phyloP scores from a whole-genome alignment of 2,888 invertebrate genomes.

The Stramonita haemastoma region DNA sequence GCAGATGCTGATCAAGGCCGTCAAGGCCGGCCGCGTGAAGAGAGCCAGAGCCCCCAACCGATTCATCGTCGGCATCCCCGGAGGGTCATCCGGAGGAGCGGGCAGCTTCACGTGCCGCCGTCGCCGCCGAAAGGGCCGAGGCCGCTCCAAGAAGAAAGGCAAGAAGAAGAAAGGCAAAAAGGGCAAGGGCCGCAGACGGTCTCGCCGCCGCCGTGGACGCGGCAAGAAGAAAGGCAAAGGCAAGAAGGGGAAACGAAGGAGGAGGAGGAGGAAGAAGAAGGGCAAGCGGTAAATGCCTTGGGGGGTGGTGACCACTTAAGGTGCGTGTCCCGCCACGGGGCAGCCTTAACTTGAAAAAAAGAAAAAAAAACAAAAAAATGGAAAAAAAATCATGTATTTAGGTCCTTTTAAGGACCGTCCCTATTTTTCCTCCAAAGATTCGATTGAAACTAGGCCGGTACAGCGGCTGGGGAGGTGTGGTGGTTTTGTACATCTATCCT shows the following conservation, averaged over 20 bases:
- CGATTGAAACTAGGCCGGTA: neutral
- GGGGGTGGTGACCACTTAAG: neutral
- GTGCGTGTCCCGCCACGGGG: neutral
- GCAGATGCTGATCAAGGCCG: conserved; percentile 14
- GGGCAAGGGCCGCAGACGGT: neutral
- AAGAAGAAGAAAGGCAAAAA: neutral
- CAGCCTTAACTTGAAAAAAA: neutral
- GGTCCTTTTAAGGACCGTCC: conserved; percentile 29
- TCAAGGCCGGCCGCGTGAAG: neutral
- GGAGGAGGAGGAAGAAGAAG: neutral
- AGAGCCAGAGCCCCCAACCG: neutral
- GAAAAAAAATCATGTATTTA: neutral
- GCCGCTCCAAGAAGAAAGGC: neutral
- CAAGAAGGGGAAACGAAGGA: neutral
- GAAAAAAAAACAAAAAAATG: neutral
- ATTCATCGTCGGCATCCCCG: neutral
- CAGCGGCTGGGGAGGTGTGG: too few relatives aligned
- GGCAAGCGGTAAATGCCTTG: neutral
- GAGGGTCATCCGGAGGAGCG: neutral
- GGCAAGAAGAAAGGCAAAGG: neutral
- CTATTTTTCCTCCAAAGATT: neutral
- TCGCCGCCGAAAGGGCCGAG: neutral
- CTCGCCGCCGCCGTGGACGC: neutral
- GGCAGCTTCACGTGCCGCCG: neutral
- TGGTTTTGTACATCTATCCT: too few relatives aligned